Evolutionary conservation across 2,888 invertebrate species (phyloP).

Genomic region (Ceriagrion tenellum): DNA sequence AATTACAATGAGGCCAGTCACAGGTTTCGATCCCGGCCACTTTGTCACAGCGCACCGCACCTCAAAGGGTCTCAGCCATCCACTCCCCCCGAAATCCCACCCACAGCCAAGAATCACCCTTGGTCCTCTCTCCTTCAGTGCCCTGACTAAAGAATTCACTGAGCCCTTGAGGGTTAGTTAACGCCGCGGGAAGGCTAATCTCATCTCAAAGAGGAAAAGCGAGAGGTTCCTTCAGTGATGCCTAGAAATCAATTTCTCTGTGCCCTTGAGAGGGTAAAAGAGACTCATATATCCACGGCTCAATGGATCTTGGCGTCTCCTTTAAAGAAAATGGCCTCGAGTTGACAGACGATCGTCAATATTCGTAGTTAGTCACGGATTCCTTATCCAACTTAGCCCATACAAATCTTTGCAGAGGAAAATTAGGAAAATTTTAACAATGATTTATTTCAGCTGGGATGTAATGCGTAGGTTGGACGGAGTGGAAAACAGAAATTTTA

Average conservation of each 20-base stretch:
- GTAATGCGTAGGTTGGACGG: too few species aligned
- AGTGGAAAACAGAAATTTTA: too few species aligned
- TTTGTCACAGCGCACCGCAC: neutral
- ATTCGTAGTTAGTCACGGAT: too few species aligned
- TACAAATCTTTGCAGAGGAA: too few species aligned
- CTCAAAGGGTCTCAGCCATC: neutral
- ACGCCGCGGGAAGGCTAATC: neutral
- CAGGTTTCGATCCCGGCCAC: neutral
- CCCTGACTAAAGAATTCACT: too few species aligned
- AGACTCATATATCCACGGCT: neutral
- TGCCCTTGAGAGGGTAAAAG: neutral
- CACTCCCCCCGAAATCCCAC: too few species aligned
- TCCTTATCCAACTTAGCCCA: too few species aligned
- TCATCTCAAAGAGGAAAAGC: neutral
- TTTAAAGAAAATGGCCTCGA: too few species aligned
- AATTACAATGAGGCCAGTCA: neutral
- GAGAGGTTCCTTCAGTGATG: neutral
- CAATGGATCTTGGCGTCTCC: too few species aligned
- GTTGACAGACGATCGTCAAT: too few species aligned
- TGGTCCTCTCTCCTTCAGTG: neutral
- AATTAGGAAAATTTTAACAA: too few species aligned
- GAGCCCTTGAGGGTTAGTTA: neutral
- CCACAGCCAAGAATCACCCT: neutral
- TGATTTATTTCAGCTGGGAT: too few species aligned
- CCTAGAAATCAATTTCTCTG: neutral